Conservation (phyloP, 1,140 invertebrate genomes). For the Chymomyza costata region DNA sequence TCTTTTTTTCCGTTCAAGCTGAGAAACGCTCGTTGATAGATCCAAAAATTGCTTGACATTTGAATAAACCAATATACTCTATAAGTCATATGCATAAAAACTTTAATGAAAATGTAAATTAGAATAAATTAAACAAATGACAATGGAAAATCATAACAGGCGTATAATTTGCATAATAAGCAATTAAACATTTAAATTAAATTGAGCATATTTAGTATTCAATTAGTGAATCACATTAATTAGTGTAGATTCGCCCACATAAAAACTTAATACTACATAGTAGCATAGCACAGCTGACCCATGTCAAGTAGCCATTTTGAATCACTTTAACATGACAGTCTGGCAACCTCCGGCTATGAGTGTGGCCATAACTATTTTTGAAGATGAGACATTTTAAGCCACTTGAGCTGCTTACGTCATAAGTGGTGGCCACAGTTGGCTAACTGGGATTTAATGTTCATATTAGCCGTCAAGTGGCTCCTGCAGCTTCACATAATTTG, state of each 20-base stretch:
- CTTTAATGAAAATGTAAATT: no score
- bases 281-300: background rate
- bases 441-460: constrained; percentile 2
- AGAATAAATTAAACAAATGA: background rate
- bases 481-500: constrained; percentile 52
- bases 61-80: no score
- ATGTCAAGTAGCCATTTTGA: constrained; percentile 1
- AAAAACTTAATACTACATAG: no score
- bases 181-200: constrained; percentile 52
- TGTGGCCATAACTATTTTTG: no score
- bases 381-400: constrained; percentile 5
- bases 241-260: constrained; percentile 38
- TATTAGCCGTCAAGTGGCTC: constrained; percentile 31
- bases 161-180: constrained; percentile 34
- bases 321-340: no score
- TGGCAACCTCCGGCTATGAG: background rate
- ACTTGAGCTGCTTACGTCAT: constrained; percentile 13
- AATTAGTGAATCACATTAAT: constrained; percentile 41
- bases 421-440: constrained; percentile 2
- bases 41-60: no score
- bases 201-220: constrained; percentile 46
- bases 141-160: constrained; percentile 4
- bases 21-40: no score
- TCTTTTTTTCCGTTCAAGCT: no score
- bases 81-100: no score